Conservation (phyloP, 2,888 invertebrate species). For the Stenichneumon culpator region DNA sequence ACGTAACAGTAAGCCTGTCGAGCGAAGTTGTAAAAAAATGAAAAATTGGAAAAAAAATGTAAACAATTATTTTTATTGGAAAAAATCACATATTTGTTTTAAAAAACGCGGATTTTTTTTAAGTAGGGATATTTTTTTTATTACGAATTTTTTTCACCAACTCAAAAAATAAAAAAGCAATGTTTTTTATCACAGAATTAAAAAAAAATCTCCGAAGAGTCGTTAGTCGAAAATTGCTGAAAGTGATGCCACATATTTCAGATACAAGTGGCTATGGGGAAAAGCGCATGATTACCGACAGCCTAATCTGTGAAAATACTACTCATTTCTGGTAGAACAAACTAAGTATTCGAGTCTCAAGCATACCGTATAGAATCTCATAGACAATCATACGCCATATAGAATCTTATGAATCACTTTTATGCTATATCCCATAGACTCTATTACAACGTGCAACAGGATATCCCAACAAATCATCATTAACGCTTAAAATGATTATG, state of each 20-base stretch:
- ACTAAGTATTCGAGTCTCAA: background rate
- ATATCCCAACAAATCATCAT: slow-evolving; percentile 11
- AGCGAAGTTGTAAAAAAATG: too few relatives aligned
- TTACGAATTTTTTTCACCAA: background rate
- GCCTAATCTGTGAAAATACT: background rate
- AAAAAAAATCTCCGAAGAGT: background rate
- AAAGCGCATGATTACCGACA: background rate
- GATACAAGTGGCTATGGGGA: background rate
- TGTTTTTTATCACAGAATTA: background rate
- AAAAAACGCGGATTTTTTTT: background rate
- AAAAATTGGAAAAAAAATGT: background rate
- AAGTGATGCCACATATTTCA: too few relatives aligned
- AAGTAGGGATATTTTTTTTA: background rate
- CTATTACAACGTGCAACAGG: background rate
- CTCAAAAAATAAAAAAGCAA: background rate
- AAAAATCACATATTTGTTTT: background rate
- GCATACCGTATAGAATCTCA: background rate
- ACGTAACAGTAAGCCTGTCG: too few relatives aligned
- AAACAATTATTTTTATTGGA: background rate
- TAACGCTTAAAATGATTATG: background rate
- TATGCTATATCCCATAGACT: slow-evolving; percentile 5
- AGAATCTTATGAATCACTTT: slow-evolving; percentile 1
- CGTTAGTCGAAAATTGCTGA: background rate
- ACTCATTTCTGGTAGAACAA: background rate
- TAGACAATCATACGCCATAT: background rate